Conservation (phyloP, 2,113 vertebrate genomes). For the Saguinus imperator region DNA sequence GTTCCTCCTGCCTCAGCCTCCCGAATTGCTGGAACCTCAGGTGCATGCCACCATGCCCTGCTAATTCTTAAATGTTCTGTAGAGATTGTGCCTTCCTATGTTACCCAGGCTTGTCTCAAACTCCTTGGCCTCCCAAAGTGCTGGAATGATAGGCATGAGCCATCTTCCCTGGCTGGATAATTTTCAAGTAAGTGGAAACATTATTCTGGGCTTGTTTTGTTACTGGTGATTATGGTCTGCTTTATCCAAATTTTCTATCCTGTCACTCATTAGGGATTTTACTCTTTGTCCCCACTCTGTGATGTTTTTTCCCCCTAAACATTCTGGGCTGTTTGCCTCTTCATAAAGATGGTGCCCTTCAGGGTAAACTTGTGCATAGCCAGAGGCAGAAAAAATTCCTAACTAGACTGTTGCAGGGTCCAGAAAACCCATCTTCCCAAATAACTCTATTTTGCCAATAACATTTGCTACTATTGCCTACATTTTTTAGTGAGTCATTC, state of each 20-base stretch:
- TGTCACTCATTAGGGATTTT: background rate
- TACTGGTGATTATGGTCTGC: background rate
- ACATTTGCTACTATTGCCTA: background rate
- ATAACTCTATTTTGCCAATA: background rate
- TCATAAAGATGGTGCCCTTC: background rate
- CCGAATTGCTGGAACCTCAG: too few species aligned
- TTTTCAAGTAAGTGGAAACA: conserved; percentile 1
- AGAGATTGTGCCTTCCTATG: too few species aligned
- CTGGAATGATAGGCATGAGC: too few species aligned
- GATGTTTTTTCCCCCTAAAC: background rate
- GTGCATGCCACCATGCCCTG: too few species aligned
- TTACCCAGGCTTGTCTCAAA: too few species aligned
- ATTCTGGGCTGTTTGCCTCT: background rate
- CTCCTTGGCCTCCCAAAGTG: too few species aligned
- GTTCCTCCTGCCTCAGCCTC: too few species aligned
- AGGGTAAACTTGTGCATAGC: background rate
- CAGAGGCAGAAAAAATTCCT: background rate
- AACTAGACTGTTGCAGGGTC: background rate
- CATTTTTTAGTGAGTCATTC: conserved; percentile 15
- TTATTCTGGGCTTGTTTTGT: background rate
- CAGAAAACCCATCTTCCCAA: background rate
- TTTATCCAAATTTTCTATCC: background rate
- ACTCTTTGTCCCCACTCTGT: background rate
- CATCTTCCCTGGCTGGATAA: background rate
- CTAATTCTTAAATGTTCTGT: too few species aligned